A percentile compares a stretch with the other conserved stretches of the same genome.
Evolutionary conservation across 2,113 vertebrate genomes (phyloP).

Genomic region (Nycticebus coucang): DNA sequence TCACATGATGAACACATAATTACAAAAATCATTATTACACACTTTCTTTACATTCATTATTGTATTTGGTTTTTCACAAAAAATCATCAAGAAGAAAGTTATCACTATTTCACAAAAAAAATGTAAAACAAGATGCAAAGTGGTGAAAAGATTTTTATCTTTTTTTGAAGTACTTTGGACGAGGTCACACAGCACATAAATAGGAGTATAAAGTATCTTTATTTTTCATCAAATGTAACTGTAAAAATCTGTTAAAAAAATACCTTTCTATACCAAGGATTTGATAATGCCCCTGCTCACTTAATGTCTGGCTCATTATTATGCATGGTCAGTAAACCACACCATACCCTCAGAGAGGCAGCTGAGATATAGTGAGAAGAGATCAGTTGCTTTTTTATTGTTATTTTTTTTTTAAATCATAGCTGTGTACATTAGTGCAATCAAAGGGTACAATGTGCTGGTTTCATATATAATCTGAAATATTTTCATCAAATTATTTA

Average conservation of each 20-base stretch:
- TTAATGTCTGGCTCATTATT: background rate
- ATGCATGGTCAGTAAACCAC: background rate
- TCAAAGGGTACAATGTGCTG: too few species aligned
- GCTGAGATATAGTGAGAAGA: background rate
- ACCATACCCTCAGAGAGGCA: background rate
- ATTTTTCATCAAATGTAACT: conserved; percentile 24
- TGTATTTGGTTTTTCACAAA: background rate
- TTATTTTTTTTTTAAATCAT: too few species aligned
- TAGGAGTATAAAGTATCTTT: background rate
- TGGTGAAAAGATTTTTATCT: background rate
- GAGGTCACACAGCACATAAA: background rate
- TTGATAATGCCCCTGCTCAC: background rate
- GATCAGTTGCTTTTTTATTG: background rate
- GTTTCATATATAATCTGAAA: too few species aligned
- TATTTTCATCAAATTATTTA: too few species aligned
- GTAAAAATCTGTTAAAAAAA: conserved; percentile 27
- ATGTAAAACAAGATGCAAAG: background rate
- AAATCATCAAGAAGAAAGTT: background rate
- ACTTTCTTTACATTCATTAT: background rate
- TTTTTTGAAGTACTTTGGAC: too few species aligned
- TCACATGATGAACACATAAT: background rate
- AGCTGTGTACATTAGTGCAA: too few species aligned
- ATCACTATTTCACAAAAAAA: conserved; percentile 35
- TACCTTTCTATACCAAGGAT: background rate
- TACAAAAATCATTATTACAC: background rate